Evolutionary conservation across 2,888 invertebrate genomes (phyloP).

Genomic region (Bombylius discolor): DNA sequence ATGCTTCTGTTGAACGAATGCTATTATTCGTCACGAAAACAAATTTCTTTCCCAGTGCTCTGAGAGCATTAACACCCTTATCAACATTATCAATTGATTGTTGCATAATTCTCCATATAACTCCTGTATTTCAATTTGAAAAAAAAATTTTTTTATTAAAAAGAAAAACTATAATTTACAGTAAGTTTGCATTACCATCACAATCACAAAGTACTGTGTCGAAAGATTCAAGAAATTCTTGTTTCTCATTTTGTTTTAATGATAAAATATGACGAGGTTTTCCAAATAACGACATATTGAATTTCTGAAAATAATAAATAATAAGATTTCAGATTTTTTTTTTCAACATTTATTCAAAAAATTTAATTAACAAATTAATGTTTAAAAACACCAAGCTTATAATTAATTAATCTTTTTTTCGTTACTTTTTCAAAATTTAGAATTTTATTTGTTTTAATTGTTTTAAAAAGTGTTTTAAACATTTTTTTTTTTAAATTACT

Average conservation of each 20-base stretch:
- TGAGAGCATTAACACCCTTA: constrained; percentile 30
- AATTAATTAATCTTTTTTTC: no score
- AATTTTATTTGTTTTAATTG: no score
- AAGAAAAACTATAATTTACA: not conserved
- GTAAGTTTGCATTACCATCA: constrained; percentile 37
- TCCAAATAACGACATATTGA: not conserved
- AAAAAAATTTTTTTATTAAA: not conserved
- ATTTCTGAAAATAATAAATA: not conserved
- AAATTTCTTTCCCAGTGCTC: constrained; percentile 33
- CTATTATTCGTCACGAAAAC: constrained; percentile 38
- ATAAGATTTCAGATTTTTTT: no score
- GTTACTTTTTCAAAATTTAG: no score
- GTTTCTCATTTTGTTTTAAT: constrained; percentile 22
- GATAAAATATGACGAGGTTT: not conserved
- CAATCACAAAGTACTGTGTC: constrained; percentile 47
- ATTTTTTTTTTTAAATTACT: no score
- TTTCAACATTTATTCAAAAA: no score
- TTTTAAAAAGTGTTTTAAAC: no score
- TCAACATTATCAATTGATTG: constrained; percentile 32
- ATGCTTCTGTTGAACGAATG: constrained; percentile 19
- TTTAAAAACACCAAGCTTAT: no score
- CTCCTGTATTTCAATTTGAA: constrained; percentile 29
- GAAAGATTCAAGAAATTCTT: constrained; percentile 37
- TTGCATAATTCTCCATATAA: constrained; percentile 34
- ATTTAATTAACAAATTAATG: no score